A percentile compares a stretch with the other conserved stretches of the same genome.
These are phyloP conservation scores for Apogon hyalosoma DNA, from an alignment of 2,797 vertebrate species.

Conservation along the genomic window DNA sequence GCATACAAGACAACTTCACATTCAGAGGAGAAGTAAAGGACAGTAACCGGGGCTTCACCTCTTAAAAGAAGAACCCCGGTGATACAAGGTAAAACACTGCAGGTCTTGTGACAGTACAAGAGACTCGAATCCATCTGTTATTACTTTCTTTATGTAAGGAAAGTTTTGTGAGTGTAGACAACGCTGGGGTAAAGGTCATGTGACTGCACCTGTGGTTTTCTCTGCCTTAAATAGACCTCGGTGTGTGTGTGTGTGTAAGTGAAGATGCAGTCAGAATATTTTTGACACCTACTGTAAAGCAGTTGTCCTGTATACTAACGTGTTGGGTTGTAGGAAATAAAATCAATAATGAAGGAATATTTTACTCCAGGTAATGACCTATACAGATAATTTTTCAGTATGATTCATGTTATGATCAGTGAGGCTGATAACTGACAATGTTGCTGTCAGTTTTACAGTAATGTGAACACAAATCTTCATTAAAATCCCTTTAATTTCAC, in stretches of 20 bases:
- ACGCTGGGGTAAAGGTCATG: neutral
- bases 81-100: constrained; percentile 9
- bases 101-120: constrained; percentile 1
- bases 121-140: neutral
- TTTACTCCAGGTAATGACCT: too few species aligned
- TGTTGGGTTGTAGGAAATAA: neutral
- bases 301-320: neutral
- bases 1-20: constrained; percentile 6
- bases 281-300: too few species aligned
- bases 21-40: constrained; percentile 4
- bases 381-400: too few species aligned
- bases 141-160: neutral
- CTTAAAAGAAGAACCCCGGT: constrained; percentile 9
- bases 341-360: neutral
- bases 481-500: too few species aligned
- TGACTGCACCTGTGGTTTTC: constrained; percentile 11
- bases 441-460: too few species aligned
- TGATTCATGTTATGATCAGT: too few species aligned
- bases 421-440: too few species aligned
- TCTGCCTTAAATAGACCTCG: neutral
- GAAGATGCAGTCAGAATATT: neutral
- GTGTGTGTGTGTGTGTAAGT: neutral
- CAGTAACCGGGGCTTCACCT: constrained; percentile 39
- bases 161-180: neutral
- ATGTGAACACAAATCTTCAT: too few species aligned